These are phyloP conservation scores for Drosophila ustulata DNA, from an alignment of 2,888 invertebrate species.

Conservation along the genomic window DNA sequence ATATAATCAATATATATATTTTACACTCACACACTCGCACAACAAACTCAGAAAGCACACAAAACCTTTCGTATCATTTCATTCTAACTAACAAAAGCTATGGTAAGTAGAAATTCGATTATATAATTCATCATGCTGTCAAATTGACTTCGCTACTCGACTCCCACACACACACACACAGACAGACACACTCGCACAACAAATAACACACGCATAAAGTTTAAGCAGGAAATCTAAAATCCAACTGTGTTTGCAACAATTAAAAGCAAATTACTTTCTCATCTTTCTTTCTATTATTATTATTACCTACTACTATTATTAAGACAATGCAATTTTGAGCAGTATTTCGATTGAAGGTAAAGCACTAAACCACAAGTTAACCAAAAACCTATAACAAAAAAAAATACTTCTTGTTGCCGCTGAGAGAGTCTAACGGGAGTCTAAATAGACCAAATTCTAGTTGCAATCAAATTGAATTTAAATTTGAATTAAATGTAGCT, in stretches of 20 bases:
- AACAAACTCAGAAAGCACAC: slow-evolving; percentile 18
- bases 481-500: slow-evolving; percentile 3
- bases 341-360: slow-evolving; percentile 84
- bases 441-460: slow-evolving; percentile 15
- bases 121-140: slow-evolving; percentile 18
- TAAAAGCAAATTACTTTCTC: slow-evolving; percentile 84
- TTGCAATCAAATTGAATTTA: background rate
- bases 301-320: slow-evolving; percentile 75
- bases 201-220: slow-evolving; percentile 38
- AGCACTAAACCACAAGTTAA: slow-evolving; percentile 79
- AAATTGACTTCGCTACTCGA: slow-evolving; percentile 2
- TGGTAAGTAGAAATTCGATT: slow-evolving; percentile 32
- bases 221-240: slow-evolving; percentile 47
- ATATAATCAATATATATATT: slow-evolving; percentile 14
- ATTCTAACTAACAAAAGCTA: slow-evolving; percentile 6
- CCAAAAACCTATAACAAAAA: slow-evolving; percentile 26
- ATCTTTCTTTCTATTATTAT: slow-evolving; percentile 84
- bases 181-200: slow-evolving; percentile 11
- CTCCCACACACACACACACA: slow-evolving; percentile 2
- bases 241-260: slow-evolving; percentile 78
- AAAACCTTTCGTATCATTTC: slow-evolving; percentile 12
- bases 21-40: slow-evolving; percentile 12
- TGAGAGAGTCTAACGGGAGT: slow-evolving; percentile 37
- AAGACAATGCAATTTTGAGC: slow-evolving; percentile 85
- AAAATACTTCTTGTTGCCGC: slow-evolving; percentile 41